phyloP scores from a whole-genome alignment of 2,113 vertebrate species.

The Butastur rufipennis region DNA sequence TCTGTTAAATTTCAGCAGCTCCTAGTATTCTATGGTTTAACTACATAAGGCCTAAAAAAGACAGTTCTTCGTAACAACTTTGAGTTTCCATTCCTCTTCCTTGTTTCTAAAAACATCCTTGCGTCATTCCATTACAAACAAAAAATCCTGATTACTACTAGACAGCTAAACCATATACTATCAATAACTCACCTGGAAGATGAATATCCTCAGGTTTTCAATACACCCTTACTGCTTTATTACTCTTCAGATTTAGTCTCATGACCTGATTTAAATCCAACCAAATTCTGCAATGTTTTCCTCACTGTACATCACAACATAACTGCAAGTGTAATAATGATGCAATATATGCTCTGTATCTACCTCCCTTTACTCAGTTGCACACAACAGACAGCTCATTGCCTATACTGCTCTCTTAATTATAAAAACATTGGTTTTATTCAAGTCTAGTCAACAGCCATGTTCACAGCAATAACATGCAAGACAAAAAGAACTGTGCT shows the following conservation, averaged over 20 bases:
- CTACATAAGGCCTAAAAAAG: neutral
- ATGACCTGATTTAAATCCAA: neutral
- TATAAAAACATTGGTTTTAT: neutral
- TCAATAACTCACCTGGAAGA: neutral
- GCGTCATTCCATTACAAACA: neutral
- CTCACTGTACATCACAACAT: neutral
- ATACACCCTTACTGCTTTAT: neutral
- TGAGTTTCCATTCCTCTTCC: neutral
- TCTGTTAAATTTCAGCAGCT: neutral
- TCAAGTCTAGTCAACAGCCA: neutral
- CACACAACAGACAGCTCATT: neutral
- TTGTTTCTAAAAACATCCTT: neutral
- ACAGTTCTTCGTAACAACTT: neutral
- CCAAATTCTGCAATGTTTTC: neutral
- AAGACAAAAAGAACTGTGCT: neutral
- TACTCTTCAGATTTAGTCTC: neutral
- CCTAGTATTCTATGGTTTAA: neutral
- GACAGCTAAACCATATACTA: neutral
- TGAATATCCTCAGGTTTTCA: neutral
- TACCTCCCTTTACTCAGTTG: neutral
- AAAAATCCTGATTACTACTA: neutral
- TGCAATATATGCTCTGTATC: neutral
- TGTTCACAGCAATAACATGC: fast-evolving
- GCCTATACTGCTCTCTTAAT: neutral
- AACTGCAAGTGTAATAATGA: neutral